Evolutionary conservation across 1,140 invertebrate genomes (phyloP), one percentile per base, ranked within the genome.

Genomic region (Brachionus paranguensis): DNA sequence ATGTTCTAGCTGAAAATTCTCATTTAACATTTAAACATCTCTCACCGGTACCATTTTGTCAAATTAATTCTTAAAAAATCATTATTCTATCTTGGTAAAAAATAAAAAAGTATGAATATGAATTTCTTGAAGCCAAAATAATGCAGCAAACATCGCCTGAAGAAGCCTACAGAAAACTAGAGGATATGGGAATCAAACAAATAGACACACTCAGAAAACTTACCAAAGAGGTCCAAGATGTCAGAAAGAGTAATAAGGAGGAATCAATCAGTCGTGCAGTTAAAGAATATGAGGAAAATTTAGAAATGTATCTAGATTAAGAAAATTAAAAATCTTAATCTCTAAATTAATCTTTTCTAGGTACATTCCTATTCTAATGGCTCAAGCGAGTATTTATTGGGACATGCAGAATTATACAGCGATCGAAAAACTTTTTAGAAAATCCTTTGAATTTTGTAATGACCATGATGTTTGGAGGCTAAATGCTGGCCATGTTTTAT

Each of bases 351-450:
- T 12, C 45, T 65, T 8, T 84, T 87, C 27, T 43, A 90, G 88
- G 50, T 94, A 93, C 86, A 92, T 98, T 84, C 97, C 97, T 0
- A 95, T 99, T 11, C 91, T 99, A 11, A 99, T 99, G 97, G 95
- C 96, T 3, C 96, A 99, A 89, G 96, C 97, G 0, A 98, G 97
- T 92, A 97, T 99, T 85, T 97, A 97, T 87, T 99, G 97, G 97
- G 96, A 99, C 84, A 91, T 95, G 87, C 95, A 97, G 88, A 96
- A 99, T 88, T 99, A 98, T 87, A 90, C 92, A 1, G 95, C 97
- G 88, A 96, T 97, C 0, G 90, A 91, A 85, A 90, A 88, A 85
- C 87, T 91, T n/a, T 91, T 91, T 86, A 92, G 95, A 27, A 97
- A 97, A 88, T 98, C 96, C 55, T 95, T 95, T 0, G 97, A 99